Base-by-base conservation (phyloP, 2,797 vertebrate species). In the Microhierax caerulescens region DNA sequence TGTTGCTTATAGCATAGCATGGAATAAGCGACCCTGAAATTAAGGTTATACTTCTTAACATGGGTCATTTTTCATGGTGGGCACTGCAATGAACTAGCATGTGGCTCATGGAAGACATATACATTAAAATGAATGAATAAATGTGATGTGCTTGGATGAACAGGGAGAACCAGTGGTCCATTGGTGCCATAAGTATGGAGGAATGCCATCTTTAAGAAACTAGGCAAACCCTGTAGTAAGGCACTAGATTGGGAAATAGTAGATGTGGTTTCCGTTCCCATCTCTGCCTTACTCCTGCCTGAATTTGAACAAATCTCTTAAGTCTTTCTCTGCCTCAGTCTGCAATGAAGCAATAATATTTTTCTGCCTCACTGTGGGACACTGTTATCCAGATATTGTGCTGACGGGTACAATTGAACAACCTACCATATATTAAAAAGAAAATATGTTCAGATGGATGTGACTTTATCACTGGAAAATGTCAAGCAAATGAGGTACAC, bases 341-440 rank as follows among this genome's bases (percentile, higher is more conserved):
- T 3, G 1, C 48, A 86, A 72, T 3, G 10, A 20, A 84, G 67
- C 51, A 63, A 57, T 61, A 72, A 50, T 61, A 85, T 72, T 76
- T 90, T 88, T n/a, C 76, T 86, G 63, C 56, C 69, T 85, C 37
- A 12, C 60, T 54, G 7, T 50, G 69, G 75, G 60, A 91, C 47
- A 70, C 41, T 89, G 75, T 74, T 64, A 88, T 45, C 47, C 41
- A 73, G 69, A 76, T 79, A 85, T 17, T 85, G 74, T 48, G 34
- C 53, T 85, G 88, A 92, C 84, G 67, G 32, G 47, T 64, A 41
- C 51, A 88, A 23, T 5, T 84, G 77, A 95, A 69, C 88, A 81
- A 84, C 81, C 53, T 81, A 37, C 60, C n/a, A 80, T 50, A 84
- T 80, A 94, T 91, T 91, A 79, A 86, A 94, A 95, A 94, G 65